Evolutionary conservation across 1,140 invertebrate genomes (phyloP).

Genomic region (Calycopis cecrops): DNA sequence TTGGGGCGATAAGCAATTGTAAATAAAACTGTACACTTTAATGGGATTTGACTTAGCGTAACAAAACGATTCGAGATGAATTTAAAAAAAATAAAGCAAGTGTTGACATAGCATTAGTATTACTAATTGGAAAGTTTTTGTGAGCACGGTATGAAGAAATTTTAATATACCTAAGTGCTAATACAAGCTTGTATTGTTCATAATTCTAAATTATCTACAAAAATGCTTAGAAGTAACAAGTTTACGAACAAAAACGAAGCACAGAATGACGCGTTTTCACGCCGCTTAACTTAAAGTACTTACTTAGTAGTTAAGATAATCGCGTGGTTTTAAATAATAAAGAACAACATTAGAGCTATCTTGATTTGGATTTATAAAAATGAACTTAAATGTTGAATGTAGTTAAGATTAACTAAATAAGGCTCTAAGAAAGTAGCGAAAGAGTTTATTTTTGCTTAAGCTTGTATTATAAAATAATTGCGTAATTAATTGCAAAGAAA

Average conservation of each 20-base stretch:
- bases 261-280: no score
- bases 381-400: slow-evolving; percentile 43
- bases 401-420: slow-evolving; percentile 47
- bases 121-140: slow-evolving; percentile 25
- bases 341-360: slow-evolving; percentile 6
- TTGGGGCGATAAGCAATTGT: slow-evolving; percentile 30
- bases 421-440: slow-evolving; percentile 52
- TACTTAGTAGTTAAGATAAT: no score
- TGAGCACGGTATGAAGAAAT: slow-evolving; percentile 47
- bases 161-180: not conserved
- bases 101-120: slow-evolving; percentile 13
- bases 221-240: no score
- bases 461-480: slow-evolving; percentile 50
- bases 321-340: no score
- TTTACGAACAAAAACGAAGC: no score
- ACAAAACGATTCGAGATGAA: slow-evolving; percentile 30
- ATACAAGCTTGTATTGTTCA: not conserved
- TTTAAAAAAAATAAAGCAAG: slow-evolving; percentile 15
- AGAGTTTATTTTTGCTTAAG: slow-evolving; percentile 73
- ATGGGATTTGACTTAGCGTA: slow-evolving; percentile 43
- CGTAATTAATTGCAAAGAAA: slow-evolving; percentile 61
- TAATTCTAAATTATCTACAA: not conserved
- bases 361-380: slow-evolving; percentile 17
- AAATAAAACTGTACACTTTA: slow-evolving; percentile 54
- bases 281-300: no score